Percentiles rank a stretch among this genome's conserved stretches.
These are phyloP conservation scores for Drosophila falleni DNA, from an alignment of 2,888 invertebrate species.

Conservation along the genomic window DNA sequence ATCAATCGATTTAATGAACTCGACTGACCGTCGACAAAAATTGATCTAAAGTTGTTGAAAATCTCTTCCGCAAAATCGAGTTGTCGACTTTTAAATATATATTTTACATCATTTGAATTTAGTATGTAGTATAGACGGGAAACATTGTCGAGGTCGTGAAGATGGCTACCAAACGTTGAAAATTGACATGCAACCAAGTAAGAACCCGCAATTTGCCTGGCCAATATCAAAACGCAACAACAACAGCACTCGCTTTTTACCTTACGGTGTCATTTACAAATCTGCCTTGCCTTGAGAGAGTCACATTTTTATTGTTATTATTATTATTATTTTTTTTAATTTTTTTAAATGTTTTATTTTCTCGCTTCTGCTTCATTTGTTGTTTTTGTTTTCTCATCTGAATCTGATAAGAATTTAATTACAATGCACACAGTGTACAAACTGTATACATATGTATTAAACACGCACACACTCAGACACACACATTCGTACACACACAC, in stretches of 20 bases:
- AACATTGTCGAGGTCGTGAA: slow-evolving; percentile 20
- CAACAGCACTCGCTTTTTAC: not conserved
- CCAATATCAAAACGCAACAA: slow-evolving; percentile 36
- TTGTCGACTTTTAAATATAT: too few species aligned
- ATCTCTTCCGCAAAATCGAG: too few species aligned
- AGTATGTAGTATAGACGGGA: too few species aligned
- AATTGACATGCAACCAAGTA: slow-evolving; percentile 68
- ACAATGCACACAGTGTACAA: slow-evolving; percentile 72
- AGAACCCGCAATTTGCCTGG: slow-evolving; percentile 54
- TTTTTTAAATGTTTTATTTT: slow-evolving; percentile 15
- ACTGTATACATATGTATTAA: slow-evolving; percentile 72
- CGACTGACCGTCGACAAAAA: too few species aligned
- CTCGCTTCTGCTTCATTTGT: slow-evolving; percentile 26
- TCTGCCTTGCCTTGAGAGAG: slow-evolving; percentile 21
- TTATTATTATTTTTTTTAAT: not conserved
- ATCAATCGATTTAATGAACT: too few species aligned
- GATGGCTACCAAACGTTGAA: slow-evolving; percentile 59
- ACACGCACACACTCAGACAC: slow-evolving; percentile 50
- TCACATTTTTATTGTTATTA: slow-evolving; percentile 29
- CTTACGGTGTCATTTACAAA: slow-evolving; percentile 14
- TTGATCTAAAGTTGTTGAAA: too few species aligned
- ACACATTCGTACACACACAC: not conserved
- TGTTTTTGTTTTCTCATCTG: slow-evolving; percentile 53
- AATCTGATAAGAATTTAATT: slow-evolving; percentile 80
- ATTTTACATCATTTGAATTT: too few species aligned